Conservation (phyloP, 2,797 vertebrate genomes). For the Sebastes taczanowskii region DNA sequence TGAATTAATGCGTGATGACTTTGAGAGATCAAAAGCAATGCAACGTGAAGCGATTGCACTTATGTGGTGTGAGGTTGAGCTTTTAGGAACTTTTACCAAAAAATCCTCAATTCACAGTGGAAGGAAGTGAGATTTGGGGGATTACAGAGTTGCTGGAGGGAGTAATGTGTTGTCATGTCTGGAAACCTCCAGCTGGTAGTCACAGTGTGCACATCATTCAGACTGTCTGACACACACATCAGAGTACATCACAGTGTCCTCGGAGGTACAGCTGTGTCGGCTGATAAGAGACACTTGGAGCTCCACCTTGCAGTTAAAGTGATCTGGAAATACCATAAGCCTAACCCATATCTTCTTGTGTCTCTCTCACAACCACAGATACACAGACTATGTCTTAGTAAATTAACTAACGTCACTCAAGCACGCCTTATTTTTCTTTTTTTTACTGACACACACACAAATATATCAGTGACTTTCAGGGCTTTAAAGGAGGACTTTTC, state of each 20-base stretch:
- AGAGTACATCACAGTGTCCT: constrained; percentile 45
- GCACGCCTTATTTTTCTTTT: not conserved
- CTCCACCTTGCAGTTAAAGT: constrained; percentile 55
- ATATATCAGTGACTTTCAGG: constrained; percentile 26
- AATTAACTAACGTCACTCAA: not conserved
- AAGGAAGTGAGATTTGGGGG: constrained; percentile 42
- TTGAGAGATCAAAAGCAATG: constrained; percentile 24
- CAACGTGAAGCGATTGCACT: not conserved
- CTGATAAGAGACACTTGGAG: constrained; percentile 62
- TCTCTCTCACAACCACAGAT: not conserved
- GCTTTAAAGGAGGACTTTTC: constrained; percentile 68
- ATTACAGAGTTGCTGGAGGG: constrained; percentile 51
- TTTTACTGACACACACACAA: not conserved
- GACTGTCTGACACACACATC: constrained; percentile 31
- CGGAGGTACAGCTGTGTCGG: constrained; percentile 57
- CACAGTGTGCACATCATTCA: constrained; percentile 34
- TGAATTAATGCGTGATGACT: constrained; percentile 3
- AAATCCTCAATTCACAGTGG: constrained; percentile 9
- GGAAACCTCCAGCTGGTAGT: constrained; percentile 36
- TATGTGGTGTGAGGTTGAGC: not conserved
- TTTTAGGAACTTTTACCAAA: constrained; percentile 6
- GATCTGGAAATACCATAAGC: constrained; percentile 39
- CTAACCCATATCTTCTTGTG: not conserved
- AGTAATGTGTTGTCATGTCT: constrained; percentile 17
- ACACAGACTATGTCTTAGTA: constrained; percentile 5